phyloP scores from a whole-genome alignment of 1,140 invertebrate genomes.

The Scaptodrosophila lebanonensis region DNA sequence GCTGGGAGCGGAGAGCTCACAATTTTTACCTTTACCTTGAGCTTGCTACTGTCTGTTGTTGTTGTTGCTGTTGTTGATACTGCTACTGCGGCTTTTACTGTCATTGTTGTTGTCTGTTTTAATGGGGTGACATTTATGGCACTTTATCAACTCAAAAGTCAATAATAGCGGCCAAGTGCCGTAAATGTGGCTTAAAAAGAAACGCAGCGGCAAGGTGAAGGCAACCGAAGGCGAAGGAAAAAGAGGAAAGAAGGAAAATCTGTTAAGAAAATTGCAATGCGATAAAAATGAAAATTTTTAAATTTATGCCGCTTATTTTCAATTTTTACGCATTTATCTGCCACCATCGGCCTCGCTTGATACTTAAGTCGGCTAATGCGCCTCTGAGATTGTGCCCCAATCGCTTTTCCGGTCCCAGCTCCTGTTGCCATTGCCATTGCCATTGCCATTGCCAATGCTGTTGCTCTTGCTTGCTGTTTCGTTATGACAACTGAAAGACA shows the following conservation, averaged over 20 bases:
- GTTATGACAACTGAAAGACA: conserved; percentile 72
- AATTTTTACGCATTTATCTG: conserved; percentile 52
- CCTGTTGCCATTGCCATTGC: too few species aligned
- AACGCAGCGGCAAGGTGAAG: background rate
- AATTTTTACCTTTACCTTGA: conserved; percentile 46
- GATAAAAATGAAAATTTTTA: conserved; percentile 74
- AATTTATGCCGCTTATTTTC: conserved; percentile 73
- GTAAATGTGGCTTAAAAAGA: conserved; percentile 64
- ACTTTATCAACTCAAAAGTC: conserved; percentile 75
- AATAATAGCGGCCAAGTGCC: conserved; percentile 68
- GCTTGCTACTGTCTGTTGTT: conserved; percentile 8
- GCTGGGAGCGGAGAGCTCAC: conserved; percentile 28
- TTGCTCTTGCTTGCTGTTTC: too few species aligned
- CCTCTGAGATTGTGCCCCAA: too few species aligned
- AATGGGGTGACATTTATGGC: conserved; percentile 76
- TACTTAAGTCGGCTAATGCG: conserved; percentile 46
- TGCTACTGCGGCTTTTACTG: conserved; percentile 1
- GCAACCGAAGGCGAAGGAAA: background rate
- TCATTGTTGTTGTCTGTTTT: conserved; percentile 32
- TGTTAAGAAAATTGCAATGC: conserved; percentile 64
- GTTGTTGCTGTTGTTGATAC: background rate
- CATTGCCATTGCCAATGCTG: too few species aligned
- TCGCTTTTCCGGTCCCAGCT: too few species aligned
- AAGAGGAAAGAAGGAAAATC: conserved; percentile 17
- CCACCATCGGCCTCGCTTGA: too few species aligned